A percentile compares a stretch with the other conserved stretches of the same genome.
Evolutionary conservation across 2,113 vertebrate species (phyloP).

Genomic region (Chloebia gouldiae): DNA sequence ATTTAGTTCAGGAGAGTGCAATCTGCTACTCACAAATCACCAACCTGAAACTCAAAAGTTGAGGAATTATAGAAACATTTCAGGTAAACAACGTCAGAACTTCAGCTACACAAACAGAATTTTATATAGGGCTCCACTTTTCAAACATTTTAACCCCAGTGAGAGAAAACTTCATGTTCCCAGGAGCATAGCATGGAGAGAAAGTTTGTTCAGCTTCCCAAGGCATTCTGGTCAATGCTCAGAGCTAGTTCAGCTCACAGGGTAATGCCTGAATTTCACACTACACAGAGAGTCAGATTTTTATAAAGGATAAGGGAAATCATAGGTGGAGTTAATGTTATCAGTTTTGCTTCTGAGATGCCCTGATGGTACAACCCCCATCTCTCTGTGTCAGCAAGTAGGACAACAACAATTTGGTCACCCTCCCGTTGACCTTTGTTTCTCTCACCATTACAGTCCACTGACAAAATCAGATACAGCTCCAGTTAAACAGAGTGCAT

Average conservation of each 20-base stretch:
- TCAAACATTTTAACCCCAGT: not conserved
- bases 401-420: not conserved
- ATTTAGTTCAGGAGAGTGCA: slow-evolving; percentile 68
- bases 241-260: not conserved
- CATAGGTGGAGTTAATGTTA: not conserved
- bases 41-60: slow-evolving; percentile 49
- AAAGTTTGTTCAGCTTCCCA: slow-evolving; percentile 10
- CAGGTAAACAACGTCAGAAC: slow-evolving; percentile 44
- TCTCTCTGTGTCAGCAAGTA: not conserved
- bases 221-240: slow-evolving; percentile 11
- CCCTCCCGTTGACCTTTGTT: not conserved
- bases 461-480: not conserved
- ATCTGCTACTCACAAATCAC: slow-evolving; percentile 69
- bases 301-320: not conserved
- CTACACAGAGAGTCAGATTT: not conserved
- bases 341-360: not conserved
- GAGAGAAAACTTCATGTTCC: not conserved
- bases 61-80: slow-evolving; percentile 46
- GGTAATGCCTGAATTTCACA: not conserved
- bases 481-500: not conserved
- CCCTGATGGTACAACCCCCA: not conserved
- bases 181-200: not conserved
- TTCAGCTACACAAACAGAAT: slow-evolving; percentile 2
- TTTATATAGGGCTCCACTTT: not conserved
- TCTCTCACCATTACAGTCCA: not conserved